Base-by-base conservation (phyloP, 30 jellyfish, hydroid and myxozoan genomes). In the Aurelia sp. region DNA sequence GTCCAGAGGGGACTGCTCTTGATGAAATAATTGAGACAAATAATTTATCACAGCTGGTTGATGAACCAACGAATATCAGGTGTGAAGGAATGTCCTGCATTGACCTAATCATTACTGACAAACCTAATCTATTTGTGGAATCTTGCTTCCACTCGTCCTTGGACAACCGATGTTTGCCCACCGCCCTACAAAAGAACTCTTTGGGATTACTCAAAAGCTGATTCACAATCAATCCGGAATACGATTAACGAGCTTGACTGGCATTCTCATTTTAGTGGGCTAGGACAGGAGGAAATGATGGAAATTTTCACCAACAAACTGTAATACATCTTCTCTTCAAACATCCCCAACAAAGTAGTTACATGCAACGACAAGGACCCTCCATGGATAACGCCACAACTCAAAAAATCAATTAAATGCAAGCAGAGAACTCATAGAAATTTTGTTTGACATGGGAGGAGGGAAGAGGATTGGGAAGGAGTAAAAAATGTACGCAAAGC, bases 351-450 rank as follows among this genome's bases (percentile, higher is more conserved):
- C 33, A 27, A 27, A 27, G 33, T 27, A 27, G 33, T 27, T 27
- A 27, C 33, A 27, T 27, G 33, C 2, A 27, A 27, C 2, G 76
- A 65, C 48, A 65, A 65, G 76, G 76, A 65, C 3, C 76, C 76
- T 27, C 76, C 76, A 1, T 30, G 76, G 76, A 65, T 65, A 65
- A 65, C 76, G 17, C 76, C 76, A 65, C 76, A 65, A 65, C 76
- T 13, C 76, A 65, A 65, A 65, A 65, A n/a, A 65, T 65, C 76
- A 65, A 20, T 65, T 65, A 65, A 65, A 65, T 3, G 76, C 76
- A 65, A 65, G 76, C 76, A 65, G 48, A 65, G 48, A 65, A 65
- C 76, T 65, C 3, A 65, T 2, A 65, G 76, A 21, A 65, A 65
- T 20, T 65, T 65, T 65, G 35, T 65, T 3, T 3, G 3, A 3